These are phyloP conservation scores for Alces alces DNA, from an alignment of 2,113 vertebrate genomes.

Conservation along the genomic window DNA sequence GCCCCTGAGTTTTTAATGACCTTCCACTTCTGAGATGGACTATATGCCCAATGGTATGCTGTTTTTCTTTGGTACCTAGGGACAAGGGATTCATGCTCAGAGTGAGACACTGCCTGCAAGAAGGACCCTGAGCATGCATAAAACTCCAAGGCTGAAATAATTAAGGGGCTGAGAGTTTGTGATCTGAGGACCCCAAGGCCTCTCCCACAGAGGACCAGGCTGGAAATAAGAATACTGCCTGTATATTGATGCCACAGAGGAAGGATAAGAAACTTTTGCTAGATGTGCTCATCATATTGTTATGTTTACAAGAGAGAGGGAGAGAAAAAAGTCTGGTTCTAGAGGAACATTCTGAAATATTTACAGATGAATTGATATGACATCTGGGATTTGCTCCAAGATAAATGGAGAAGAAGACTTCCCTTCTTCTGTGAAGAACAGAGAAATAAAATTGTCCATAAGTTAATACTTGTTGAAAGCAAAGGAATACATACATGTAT, in stretches of 20 bases:
- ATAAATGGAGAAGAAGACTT: neutral
- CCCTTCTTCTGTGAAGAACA: neutral
- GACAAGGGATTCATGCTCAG: neutral
- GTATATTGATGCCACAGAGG: neutral
- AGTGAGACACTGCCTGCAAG: neutral
- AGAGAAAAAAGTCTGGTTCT: neutral
- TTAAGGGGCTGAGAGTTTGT: rapidly evolving
- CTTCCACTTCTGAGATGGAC: neutral
- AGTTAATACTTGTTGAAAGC: neutral
- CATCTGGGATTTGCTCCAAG: neutral
- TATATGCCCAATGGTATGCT: neutral
- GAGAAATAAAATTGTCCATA: neutral
- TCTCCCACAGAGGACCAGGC: neutral
- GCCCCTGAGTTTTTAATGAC: neutral
- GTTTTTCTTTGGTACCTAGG: neutral
- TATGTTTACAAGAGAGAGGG: neutral
- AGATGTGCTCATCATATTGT: neutral
- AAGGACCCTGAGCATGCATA: neutral
- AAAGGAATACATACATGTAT: neutral
- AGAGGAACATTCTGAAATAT: neutral
- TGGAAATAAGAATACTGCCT: neutral
- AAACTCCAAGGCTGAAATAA: neutral
- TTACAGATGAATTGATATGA: neutral
- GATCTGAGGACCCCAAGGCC: neutral
- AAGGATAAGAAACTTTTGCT: neutral